phyloP scores from a whole-genome alignment of 2,797 vertebrate species.

The Chrysocyon brachyurus region DNA sequence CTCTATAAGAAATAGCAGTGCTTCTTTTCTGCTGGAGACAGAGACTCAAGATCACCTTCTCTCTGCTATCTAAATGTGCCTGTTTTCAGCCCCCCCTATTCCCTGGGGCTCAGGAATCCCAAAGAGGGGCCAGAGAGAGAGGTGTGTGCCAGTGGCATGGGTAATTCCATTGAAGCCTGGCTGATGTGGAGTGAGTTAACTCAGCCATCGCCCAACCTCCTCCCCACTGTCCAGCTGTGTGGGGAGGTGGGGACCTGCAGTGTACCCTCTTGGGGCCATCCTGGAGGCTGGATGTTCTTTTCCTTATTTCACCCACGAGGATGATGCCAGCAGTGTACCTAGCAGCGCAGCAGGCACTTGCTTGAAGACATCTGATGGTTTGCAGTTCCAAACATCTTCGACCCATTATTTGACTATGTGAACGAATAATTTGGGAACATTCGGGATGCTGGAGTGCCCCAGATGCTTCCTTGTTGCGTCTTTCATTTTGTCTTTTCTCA shows the following conservation, averaged over 20 bases:
- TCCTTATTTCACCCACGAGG: not conserved
- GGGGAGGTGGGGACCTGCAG: not conserved
- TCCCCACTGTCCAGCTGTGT: accelerated
- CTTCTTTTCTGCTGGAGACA: not conserved
- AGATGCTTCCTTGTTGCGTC: accelerated
- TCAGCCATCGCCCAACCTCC: accelerated
- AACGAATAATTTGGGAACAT: not conserved
- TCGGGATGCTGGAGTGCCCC: accelerated
- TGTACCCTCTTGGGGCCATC: accelerated
- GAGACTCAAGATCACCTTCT: not conserved
- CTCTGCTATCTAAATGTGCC: not conserved
- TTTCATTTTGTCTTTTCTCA: not conserved
- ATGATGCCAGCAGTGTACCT: not conserved
- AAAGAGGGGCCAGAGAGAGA: not conserved
- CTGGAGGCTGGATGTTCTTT: not conserved
- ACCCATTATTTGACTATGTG: not conserved
- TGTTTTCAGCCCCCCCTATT: not conserved
- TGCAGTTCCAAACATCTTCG: not conserved
- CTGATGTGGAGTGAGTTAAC: accelerated
- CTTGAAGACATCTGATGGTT: not conserved
- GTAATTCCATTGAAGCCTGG: not conserved
- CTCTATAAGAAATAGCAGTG: accelerated
- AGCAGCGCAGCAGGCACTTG: accelerated
- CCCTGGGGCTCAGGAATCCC: not conserved
- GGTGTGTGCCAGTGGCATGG: not conserved